A percentile compares a stretch with the other conserved stretches of the same genome.
Evolutionary conservation across 2,113 vertebrate species (phyloP).

Genomic region (Platysteira castanea): DNA sequence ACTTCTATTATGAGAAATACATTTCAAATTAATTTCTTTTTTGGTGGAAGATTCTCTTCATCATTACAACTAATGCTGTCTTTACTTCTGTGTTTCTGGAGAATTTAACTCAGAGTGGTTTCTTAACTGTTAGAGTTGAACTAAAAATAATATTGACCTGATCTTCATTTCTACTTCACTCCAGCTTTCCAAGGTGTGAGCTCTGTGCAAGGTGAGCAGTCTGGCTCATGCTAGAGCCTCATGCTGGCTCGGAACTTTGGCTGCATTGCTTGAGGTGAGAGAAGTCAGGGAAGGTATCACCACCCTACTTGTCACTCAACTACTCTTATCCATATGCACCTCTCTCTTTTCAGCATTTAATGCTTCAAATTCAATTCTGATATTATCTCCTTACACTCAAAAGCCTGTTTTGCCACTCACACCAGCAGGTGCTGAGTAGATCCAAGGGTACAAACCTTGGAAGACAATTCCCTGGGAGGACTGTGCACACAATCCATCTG

Average conservation of each 20-base stretch:
- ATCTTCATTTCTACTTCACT: not conserved
- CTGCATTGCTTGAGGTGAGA: not conserved
- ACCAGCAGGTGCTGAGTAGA: not conserved
- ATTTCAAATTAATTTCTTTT: not conserved
- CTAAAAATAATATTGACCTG: not conserved
- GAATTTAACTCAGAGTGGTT: not conserved
- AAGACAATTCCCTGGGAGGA: not conserved
- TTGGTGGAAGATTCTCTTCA: not conserved
- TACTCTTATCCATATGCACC: not conserved
- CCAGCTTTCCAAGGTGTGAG: not conserved
- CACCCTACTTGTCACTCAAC: not conserved
- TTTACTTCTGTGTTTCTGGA: not conserved
- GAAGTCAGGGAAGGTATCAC: not conserved
- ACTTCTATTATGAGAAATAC: not conserved
- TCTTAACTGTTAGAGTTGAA: not conserved
- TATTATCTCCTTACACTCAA: not conserved
- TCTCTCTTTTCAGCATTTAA: not conserved
- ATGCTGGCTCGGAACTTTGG: not conserved
- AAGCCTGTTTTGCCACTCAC: not conserved
- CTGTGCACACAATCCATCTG: accelerated
- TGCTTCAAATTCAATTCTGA: not conserved
- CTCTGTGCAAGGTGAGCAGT: not conserved
- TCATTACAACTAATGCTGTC: not conserved
- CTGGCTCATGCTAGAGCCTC: not conserved
- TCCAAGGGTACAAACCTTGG: not conserved